A percentile compares a stretch with the other conserved stretches of the same genome.
Conservation (phyloP, 2,888 invertebrate genomes). For the Lasioglossum villosulum region DNA sequence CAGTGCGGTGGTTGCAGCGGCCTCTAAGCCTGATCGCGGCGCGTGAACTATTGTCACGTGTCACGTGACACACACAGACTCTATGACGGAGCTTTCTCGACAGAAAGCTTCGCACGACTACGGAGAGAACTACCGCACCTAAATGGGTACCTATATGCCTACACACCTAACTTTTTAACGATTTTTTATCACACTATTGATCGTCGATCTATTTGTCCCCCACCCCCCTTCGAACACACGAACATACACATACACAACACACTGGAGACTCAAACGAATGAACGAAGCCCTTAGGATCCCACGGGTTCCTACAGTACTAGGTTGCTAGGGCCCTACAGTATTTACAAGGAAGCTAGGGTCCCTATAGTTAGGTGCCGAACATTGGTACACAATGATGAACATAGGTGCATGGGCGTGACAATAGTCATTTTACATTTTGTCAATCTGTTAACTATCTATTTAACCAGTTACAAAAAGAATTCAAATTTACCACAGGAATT, state of each 20-base stretch:
- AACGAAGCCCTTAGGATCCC: background rate
- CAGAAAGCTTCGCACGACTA: constrained; percentile 82
- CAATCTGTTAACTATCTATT: background rate
- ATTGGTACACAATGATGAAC: background rate
- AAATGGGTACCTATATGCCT: constrained; percentile 83
- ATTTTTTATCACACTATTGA: constrained; percentile 66
- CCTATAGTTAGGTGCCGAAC: background rate
- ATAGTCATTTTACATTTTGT: background rate
- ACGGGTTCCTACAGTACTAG: background rate
- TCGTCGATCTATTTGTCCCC: constrained; percentile 8
- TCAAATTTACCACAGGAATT: background rate
- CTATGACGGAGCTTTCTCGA: constrained; percentile 81
- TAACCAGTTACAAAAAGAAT: background rate
- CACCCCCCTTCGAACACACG: constrained; percentile 11
- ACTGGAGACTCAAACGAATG: background rate
- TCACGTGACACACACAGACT: constrained; percentile 79
- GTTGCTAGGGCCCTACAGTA: background rate
- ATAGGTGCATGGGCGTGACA: background rate
- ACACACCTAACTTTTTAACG: constrained; percentile 80
- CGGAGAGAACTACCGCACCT: constrained; percentile 83
- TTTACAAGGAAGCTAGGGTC: background rate
- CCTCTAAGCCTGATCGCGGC: constrained; percentile 79
- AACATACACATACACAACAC: background rate
- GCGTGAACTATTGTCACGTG: constrained; percentile 79
- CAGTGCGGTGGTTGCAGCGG: constrained; percentile 84